Conservation (phyloP, 2,113 vertebrate genomes). For the Gorsachius goisagi region DNA sequence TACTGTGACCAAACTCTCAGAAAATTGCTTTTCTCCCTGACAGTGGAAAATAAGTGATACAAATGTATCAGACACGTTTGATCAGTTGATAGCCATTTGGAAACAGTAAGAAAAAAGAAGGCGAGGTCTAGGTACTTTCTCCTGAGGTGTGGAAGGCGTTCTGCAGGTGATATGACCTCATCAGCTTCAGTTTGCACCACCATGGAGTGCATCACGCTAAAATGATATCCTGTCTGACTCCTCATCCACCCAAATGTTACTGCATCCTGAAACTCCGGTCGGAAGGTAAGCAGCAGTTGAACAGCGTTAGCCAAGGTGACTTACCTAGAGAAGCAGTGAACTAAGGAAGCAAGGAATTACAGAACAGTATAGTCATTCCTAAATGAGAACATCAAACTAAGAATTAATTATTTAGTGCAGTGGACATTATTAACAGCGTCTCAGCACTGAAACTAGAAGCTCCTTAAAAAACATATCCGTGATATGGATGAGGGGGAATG, state of each 20-base stretch:
- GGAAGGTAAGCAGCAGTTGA: neutral
- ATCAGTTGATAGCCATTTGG: neutral
- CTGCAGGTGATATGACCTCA: neutral
- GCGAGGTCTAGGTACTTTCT: neutral
- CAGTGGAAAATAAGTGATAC: neutral
- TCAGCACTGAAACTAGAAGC: neutral
- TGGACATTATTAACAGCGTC: neutral
- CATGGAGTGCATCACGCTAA: neutral
- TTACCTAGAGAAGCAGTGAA: neutral
- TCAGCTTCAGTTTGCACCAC: neutral
- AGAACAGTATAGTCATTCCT: neutral
- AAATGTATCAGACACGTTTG: neutral
- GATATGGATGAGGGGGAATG: no score
- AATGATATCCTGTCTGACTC: neutral
- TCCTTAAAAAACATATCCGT: neutral
- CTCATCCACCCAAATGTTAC: neutral
- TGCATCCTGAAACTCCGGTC: neutral
- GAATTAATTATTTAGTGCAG: neutral
- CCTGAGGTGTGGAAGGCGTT: neutral
- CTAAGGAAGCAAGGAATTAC: neutral
- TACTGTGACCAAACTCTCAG: neutral
- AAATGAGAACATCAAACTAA: neutral
- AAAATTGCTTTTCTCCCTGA: neutral
- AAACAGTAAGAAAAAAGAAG: neutral
- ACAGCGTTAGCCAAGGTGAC: neutral